Conservation (phyloP, 2,113 vertebrate genomes). For the Silurus glanis region DNA sequence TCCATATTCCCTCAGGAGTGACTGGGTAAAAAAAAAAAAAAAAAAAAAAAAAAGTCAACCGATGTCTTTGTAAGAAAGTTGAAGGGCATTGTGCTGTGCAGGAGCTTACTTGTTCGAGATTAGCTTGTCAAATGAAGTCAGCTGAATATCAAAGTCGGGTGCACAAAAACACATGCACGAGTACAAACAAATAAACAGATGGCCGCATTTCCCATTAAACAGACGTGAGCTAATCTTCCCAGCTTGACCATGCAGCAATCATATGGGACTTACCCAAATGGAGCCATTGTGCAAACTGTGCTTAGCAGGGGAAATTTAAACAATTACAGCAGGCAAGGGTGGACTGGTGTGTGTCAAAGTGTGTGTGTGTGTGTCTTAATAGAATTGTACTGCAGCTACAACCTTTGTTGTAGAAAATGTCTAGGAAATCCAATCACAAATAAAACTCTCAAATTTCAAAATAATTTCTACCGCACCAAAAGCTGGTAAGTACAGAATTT, state of each 20-base stretch:
- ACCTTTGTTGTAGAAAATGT: constrained; percentile 11
- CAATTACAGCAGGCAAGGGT: constrained; percentile 48
- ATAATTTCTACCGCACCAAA: background rate
- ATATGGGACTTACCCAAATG: constrained; percentile 54
- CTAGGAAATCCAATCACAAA: background rate
- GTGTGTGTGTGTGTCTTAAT: constrained; percentile 18
- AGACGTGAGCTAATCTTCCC: constrained; percentile 57
- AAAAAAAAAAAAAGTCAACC: background rate
- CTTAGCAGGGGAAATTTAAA: constrained; percentile 49
- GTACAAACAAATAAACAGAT: constrained; percentile 54
- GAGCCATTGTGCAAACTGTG: constrained; percentile 54
- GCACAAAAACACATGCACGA: constrained; percentile 32
- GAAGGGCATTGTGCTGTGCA: constrained; percentile 43
- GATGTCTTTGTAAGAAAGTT: constrained; percentile 37
- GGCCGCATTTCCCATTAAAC: constrained; percentile 53
- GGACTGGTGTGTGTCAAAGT: constrained; percentile 26
- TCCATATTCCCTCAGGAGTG: constrained; percentile 19
- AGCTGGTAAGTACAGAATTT: constrained; percentile 8
- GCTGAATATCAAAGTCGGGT: constrained; percentile 34
- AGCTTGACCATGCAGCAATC: constrained; percentile 56
- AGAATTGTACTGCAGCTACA: constrained; percentile 22
- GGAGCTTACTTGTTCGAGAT: constrained; percentile 47
- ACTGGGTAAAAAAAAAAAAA: constrained; percentile 5
- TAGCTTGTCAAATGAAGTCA: constrained; percentile 48
- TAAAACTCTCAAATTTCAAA: background rate